Percentiles rank a stretch among this genome's conserved stretches.
Evolutionary conservation across 2,888 invertebrate species (phyloP).

Genomic region (Netelia inedita): DNA sequence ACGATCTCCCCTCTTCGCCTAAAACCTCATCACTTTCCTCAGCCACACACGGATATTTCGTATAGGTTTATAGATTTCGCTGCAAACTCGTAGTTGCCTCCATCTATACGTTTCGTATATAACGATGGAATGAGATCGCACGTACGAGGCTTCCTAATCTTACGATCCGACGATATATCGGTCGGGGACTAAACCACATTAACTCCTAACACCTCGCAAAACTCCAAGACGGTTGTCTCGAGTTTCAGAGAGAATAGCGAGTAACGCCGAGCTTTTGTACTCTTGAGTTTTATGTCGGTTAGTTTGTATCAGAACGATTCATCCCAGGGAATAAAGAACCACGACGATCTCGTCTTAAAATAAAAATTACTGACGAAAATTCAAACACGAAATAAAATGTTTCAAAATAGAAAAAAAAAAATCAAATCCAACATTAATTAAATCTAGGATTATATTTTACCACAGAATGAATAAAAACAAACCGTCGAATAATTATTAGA

Average conservation of each 20-base stretch:
- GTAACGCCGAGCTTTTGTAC: neutral
- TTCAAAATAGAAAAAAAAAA: too few species aligned
- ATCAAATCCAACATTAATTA: too few species aligned
- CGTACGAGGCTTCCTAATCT: conserved; percentile 76
- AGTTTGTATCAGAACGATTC: neutral
- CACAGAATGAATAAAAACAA: too few species aligned
- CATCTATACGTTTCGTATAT: conserved; percentile 45
- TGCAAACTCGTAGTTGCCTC: neutral
- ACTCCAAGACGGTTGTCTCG: conserved; percentile 48
- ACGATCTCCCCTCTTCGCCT: conserved; percentile 70
- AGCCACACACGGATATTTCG: conserved; percentile 78
- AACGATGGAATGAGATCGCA: conserved; percentile 74
- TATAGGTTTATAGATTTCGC: conserved; percentile 66
- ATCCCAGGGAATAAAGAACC: neutral
- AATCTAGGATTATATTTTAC: too few species aligned
- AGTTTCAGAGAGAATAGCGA: neutral
- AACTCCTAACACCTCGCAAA: conserved; percentile 46
- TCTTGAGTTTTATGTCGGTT: neutral
- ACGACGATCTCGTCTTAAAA: neutral
- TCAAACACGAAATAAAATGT: too few species aligned
- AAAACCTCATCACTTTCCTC: conserved; percentile 82
- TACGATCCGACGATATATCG: conserved; percentile 55
- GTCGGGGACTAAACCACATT: conserved; percentile 52
- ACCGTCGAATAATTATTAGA: too few species aligned
- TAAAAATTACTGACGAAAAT: neutral